Conservation (phyloP, 2,888 invertebrate species). For the Aphodius granarius region DNA sequence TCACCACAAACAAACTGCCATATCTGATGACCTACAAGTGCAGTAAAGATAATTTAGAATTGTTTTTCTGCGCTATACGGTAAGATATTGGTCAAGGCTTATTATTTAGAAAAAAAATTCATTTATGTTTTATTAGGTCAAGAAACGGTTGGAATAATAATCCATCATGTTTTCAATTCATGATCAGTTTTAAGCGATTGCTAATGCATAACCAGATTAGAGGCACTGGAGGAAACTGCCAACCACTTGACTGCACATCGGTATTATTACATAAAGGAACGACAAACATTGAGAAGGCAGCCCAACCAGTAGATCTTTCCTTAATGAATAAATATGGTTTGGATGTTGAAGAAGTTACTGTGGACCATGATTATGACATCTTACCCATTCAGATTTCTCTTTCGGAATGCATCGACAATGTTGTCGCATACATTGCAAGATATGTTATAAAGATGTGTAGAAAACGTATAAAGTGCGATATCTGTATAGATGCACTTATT, state of each 20-base stretch:
- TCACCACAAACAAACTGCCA: no score
- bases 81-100: no score
- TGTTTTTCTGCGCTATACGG: no score
- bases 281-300: background rate
- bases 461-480: background rate
- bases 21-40: no score
- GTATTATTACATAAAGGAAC: background rate
- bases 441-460: background rate
- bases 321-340: background rate
- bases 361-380: constrained; percentile 1
- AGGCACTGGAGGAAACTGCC: background rate
- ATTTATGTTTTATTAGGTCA: background rate
- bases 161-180: background rate
- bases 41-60: no score
- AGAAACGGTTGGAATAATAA: constrained; percentile 6
- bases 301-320: background rate
- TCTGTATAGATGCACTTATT: background rate
- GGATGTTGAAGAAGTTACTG: background rate
- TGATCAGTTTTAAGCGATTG: background rate
- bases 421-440: background rate
- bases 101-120: no score
- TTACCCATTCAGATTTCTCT: background rate
- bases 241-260: background rate
- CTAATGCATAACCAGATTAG: background rate
- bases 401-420: background rate